Evolutionary conservation across 2,797 vertebrate species (phyloP).

Genomic region (Zonotrichia albicollis): DNA sequence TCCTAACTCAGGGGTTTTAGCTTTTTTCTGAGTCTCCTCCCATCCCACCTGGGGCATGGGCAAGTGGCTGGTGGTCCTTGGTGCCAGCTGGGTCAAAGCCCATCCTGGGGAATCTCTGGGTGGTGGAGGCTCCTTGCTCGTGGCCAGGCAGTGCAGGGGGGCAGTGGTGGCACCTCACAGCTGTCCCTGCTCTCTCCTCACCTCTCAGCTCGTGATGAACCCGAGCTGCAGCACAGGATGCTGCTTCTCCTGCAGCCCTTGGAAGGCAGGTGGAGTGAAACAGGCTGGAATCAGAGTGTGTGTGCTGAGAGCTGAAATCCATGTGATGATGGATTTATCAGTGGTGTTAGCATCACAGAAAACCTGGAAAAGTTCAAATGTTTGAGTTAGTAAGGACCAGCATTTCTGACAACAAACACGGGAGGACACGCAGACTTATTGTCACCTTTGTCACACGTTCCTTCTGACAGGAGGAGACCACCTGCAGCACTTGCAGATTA

Average conservation of each 20-base stretch:
- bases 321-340: not conserved
- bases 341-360: not conserved
- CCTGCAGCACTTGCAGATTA: not conserved
- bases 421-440: not conserved
- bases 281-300: not conserved
- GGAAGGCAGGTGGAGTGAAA: not conserved
- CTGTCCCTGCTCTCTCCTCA: not conserved
- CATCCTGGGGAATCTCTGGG: not conserved
- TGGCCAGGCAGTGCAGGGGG: not conserved
- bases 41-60: fast-evolving
- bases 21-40: not conserved
- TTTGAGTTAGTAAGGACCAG: not conserved
- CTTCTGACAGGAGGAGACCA: not conserved
- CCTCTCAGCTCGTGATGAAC: fast-evolving
- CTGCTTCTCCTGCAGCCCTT: not conserved
- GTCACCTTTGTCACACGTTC: not conserved
- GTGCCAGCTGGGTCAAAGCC: not conserved
- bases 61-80: fast-evolving
- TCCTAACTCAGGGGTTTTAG: not conserved
- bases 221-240: fast-evolving
- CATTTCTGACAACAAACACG: not conserved
- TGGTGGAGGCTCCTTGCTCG: not conserved
- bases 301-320: not conserved
- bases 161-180: fast-evolving
- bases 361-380: not conserved